Evolutionary conservation across 2,888 invertebrate species (phyloP).

Genomic region (Seira sanloemensis): DNA sequence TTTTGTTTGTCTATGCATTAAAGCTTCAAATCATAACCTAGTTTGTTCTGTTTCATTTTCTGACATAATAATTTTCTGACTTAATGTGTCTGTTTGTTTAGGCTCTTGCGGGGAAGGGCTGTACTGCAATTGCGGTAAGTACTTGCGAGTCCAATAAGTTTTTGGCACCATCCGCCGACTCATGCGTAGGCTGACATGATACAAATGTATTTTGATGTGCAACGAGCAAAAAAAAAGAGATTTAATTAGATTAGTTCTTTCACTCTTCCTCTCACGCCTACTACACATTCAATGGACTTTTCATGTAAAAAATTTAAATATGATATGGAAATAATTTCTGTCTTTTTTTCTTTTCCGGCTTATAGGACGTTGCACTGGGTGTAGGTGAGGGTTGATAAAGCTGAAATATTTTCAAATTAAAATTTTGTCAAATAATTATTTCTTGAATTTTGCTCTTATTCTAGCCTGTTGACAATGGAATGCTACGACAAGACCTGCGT

Average conservation of each 20-base stretch:
- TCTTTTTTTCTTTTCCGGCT: conserved; percentile 22
- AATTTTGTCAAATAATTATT: too few species aligned
- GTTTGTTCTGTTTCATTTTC: conserved; percentile 3
- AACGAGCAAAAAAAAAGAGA: too few species aligned
- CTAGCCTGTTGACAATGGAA: conserved; percentile 72
- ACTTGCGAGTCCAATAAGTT: conserved; percentile 23
- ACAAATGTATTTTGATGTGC: conserved; percentile 1
- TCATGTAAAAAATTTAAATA: conserved; percentile 5
- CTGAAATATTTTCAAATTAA: too few species aligned
- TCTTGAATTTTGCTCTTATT: too few species aligned
- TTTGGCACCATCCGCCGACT: too few species aligned
- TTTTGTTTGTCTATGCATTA: too few species aligned
- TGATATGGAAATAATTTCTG: neutral
- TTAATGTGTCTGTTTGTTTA: conserved; percentile 30
- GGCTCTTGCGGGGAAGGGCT: conserved; percentile 70
- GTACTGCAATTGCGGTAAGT: conserved; percentile 69
- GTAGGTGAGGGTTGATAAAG: too few species aligned
- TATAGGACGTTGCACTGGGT: conserved; percentile 76
- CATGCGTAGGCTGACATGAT: too few species aligned
- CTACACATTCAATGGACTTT: neutral
- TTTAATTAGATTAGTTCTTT: too few species aligned
- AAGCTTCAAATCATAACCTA: neutral
- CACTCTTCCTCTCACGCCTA: conserved; percentile 19
- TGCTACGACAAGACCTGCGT: conserved; percentile 73
- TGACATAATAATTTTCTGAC: neutral